A percentile compares a stretch with the other conserved stretches of the same genome.
Evolutionary conservation across 2,113 vertebrate genomes (phyloP).

Genomic region (Archilochus colubris): DNA sequence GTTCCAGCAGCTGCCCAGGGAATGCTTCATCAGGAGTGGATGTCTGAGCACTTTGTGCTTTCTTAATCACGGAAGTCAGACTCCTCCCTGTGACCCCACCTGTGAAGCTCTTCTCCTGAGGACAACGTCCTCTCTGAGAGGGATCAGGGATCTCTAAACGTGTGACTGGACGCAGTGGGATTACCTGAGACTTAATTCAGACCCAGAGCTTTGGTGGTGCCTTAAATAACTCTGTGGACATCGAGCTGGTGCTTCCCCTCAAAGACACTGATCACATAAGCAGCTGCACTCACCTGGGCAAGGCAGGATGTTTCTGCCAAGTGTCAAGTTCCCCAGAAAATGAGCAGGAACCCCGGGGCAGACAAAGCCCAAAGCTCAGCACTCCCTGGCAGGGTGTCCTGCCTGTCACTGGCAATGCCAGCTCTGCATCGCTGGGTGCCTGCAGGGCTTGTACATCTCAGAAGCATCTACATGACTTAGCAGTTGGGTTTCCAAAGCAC

Average conservation of each 20-base stretch:
- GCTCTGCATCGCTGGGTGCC: rapidly evolving
- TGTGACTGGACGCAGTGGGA: neutral
- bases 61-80: rapidly evolving
- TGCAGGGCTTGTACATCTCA: neutral
- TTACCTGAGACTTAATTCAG: neutral
- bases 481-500: neutral
- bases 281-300: neutral
- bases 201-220: neutral
- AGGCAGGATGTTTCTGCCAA: neutral
- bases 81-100: neutral
- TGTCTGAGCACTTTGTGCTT: rapidly evolving
- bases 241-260: slow-evolving; percentile 15
- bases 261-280: neutral
- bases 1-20: neutral
- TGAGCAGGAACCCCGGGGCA: neutral
- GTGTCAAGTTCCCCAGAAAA: neutral
- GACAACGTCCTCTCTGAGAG: neutral
- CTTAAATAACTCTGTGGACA: neutral
- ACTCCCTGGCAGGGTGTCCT: rapidly evolving
- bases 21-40: rapidly evolving
- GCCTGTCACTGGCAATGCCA: neutral
- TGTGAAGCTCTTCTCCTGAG: neutral
- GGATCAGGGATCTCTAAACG: neutral
- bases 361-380: neutral
- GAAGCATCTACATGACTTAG: neutral